Evolutionary conservation across 1,140 invertebrate genomes (phyloP), one percentile per base, ranked within the genome.

Genomic region (Amphibalanus amphitrite): DNA sequence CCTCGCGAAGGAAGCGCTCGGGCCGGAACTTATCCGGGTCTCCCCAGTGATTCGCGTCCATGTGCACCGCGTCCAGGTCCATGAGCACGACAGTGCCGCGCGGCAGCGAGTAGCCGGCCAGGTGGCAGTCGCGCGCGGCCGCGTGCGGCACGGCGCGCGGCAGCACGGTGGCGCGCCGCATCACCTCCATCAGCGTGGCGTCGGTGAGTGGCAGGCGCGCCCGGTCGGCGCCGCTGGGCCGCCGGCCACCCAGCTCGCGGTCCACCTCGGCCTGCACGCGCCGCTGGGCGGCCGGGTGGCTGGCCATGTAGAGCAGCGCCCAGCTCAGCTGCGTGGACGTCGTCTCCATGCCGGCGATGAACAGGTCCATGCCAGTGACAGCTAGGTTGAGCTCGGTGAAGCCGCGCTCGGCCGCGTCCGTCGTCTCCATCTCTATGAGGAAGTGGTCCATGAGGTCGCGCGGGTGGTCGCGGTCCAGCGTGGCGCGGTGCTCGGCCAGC

Each of bases 91-190:
- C 82, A 0, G 88, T 87, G n/a, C 85, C 84, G 28, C 75, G 71
- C 29, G 78, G 76, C 28, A 79, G 74, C 4, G 70, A 68, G 70
- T 74, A 75, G 4, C 76, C 76, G 82, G 82, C 82, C 25, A 95
- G 86, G 77, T 89, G 89, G 28, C 90, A 90, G 74, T 89, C 87
- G 90, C 85, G 86, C 75, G 87, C 90, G 4, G 91, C 89, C 0
- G 91, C 88, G 70, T 95, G 92, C 6, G 91, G 90, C 0, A 92
- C 93, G n/a, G 90, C 92, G 72, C 95, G 82, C 20, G 92, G 91
- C 0, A 94, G 89, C 72, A 94, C 89, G 78, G 87, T 92, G 13
- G 90, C 90, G 74, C 88, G 85, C 28, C 92, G 83, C 70, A 93
- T 82, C 0, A 93, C 86, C 80, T 95, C 92, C 33, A 89, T 83